A percentile compares a stretch with the other conserved stretches of the same genome.
Conservation (phyloP, 2,113 vertebrate species). For the Chaetops frenatus region DNA sequence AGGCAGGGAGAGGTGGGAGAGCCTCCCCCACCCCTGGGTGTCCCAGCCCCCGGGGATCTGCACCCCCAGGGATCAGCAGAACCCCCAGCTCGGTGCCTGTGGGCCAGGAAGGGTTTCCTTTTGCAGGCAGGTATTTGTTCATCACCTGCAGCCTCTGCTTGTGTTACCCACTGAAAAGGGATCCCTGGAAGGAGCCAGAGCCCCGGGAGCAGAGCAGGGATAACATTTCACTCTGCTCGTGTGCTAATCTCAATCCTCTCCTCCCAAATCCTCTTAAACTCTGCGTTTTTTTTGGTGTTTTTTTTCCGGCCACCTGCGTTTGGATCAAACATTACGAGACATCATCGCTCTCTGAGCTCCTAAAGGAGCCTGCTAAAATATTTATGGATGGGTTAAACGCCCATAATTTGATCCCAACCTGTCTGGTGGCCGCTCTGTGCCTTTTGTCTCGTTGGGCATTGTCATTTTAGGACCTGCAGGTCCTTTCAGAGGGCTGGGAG, state of each 20-base stretch:
- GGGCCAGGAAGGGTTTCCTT: neutral
- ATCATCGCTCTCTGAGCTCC: neutral
- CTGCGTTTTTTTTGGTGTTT: neutral
- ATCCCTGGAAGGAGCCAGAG: neutral
- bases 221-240: conserved; percentile 16
- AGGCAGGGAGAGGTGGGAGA: neutral
- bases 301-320: neutral
- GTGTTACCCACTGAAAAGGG: conserved; percentile 13
- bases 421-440: neutral
- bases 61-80: neutral
- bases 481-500: neutral
- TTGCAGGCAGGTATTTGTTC: neutral
- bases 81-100: neutral
- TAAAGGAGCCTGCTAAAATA: neutral
- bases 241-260: neutral
- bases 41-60: neutral
- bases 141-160: conserved; percentile 9
- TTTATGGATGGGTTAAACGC: neutral
- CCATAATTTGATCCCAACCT: neutral
- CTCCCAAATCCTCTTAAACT: conserved; percentile 44
- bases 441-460: neutral
- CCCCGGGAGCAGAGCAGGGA: neutral
- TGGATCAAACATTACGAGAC: neutral
- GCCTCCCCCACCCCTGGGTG: neutral
- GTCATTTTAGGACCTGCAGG: neutral